These are phyloP conservation scores for Neosilurus mollespiculum DNA, from an alignment of 2,797 vertebrate genomes.

Conservation along the genomic window DNA sequence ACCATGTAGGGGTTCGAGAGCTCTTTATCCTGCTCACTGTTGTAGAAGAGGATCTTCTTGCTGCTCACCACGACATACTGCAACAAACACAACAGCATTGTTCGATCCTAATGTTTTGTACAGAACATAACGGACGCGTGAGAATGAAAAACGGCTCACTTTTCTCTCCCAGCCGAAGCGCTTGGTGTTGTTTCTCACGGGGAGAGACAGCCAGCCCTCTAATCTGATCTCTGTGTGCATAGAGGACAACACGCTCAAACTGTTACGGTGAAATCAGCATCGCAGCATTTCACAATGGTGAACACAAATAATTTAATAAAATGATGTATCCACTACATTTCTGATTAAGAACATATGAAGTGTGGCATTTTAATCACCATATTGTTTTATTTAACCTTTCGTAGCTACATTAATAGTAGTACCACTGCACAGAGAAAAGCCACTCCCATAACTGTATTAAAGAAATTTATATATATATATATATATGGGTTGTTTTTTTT, in stretches of 20 bases:
- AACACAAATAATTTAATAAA: neutral
- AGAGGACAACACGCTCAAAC: too few species aligned
- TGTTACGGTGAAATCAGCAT: neutral
- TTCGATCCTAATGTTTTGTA: neutral
- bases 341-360: too few species aligned
- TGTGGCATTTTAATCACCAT: too few species aligned
- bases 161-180: constrained; percentile 97
- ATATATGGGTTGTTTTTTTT: too few species aligned
- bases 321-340: neutral
- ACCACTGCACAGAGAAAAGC: neutral
- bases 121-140: neutral
- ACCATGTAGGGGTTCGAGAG: constrained; percentile 88
- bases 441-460: too few species aligned
- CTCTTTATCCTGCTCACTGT: constrained; percentile 86
- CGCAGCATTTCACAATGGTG: neutral
- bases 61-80: constrained; percentile 86
- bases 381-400: too few species aligned
- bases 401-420: neutral
- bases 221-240: constrained; percentile 81
- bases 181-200: constrained; percentile 95
- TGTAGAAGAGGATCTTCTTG: constrained; percentile 89
- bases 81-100: constrained; percentile 11
- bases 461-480: neutral
- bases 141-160: constrained; percentile 65
- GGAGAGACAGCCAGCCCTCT: constrained; percentile 96